These are phyloP conservation scores for Dolichopus griseipennis DNA, from an alignment of 2,888 invertebrate genomes.

Conservation along the genomic window DNA sequence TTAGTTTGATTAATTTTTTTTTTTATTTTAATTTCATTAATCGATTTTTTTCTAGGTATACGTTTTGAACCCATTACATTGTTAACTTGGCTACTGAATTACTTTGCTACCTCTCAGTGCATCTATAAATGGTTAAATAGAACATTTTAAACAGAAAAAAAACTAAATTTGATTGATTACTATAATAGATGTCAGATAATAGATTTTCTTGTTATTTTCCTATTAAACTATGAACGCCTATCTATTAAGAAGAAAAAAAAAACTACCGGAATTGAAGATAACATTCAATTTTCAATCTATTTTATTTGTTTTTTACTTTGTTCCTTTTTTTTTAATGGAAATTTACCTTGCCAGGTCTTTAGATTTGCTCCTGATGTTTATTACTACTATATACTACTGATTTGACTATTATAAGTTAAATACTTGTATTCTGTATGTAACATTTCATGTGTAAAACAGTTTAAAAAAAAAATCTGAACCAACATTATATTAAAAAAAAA, in stretches of 20 bases:
- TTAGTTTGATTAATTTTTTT: too few species aligned
- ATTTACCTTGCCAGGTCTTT: too few species aligned
- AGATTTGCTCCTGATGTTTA: too few species aligned
- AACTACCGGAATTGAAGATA: constrained; percentile 4
- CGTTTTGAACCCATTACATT: too few species aligned
- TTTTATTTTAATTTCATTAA: too few species aligned
- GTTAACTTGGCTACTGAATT: too few species aligned
- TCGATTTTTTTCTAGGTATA: too few species aligned
- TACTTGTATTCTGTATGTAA: neutral
- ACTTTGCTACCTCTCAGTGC: too few species aligned
- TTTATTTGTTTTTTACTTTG: neutral
- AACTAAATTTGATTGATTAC: neutral
- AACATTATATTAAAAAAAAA: neutral
- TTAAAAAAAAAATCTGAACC: neutral
- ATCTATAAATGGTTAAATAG: too few species aligned
- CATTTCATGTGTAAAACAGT: neutral
- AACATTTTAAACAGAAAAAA: too few species aligned
- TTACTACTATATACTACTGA: too few species aligned
- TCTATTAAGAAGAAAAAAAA: neutral
- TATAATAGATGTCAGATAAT: neutral
- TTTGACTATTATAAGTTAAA: neutral
- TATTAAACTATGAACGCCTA: constrained; percentile 1
- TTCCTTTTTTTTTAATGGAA: too few species aligned
- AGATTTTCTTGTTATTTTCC: neutral
- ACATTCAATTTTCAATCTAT: neutral